Percentiles rank a stretch among this genome's conserved stretches.
Evolutionary conservation across 2,888 invertebrate species (phyloP).

Genomic region (Platerodrilus igneus): DNA sequence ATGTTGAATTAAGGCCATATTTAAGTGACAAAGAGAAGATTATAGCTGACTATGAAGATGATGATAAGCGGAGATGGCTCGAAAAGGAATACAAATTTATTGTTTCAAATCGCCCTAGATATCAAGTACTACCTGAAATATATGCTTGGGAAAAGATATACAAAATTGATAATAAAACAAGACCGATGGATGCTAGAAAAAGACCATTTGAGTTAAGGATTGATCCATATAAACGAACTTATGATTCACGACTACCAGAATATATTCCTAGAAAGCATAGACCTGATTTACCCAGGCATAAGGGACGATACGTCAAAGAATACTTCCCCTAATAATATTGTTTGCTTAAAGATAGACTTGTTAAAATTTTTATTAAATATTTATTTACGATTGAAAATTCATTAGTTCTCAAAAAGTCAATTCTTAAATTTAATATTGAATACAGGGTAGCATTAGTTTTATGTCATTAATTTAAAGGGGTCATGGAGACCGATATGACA

Average conservation of each 20-base stretch:
- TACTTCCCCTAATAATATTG: slow-evolving; percentile 68
- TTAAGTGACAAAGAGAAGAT: slow-evolving; percentile 56
- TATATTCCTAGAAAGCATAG: slow-evolving; percentile 68
- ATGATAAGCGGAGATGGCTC: slow-evolving; percentile 64
- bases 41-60: slow-evolving; percentile 65
- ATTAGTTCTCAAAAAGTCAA: too few relatives aligned
- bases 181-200: slow-evolving; percentile 62
- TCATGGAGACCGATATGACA: too few relatives aligned
- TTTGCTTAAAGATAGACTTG: too few relatives aligned
- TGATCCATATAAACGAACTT: slow-evolving; percentile 58
- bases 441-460: too few relatives aligned
- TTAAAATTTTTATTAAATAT: too few relatives aligned
- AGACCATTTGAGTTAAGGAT: slow-evolving; percentile 66
- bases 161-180: slow-evolving; percentile 64
- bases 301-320: slow-evolving; percentile 60
- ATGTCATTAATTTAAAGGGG: too few relatives aligned
- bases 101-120: slow-evolving; percentile 62
- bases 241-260: slow-evolving; percentile 62
- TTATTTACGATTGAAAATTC: too few relatives aligned
- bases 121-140: slow-evolving; percentile 61
- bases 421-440: too few relatives aligned
- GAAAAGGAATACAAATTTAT: slow-evolving; percentile 66
- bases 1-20: slow-evolving; percentile 65
- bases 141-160: slow-evolving; percentile 82
- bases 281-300: slow-evolving; percentile 56